phyloP scores from a whole-genome alignment of 2,113 vertebrate species.

The Leucopsar rothschildi region DNA sequence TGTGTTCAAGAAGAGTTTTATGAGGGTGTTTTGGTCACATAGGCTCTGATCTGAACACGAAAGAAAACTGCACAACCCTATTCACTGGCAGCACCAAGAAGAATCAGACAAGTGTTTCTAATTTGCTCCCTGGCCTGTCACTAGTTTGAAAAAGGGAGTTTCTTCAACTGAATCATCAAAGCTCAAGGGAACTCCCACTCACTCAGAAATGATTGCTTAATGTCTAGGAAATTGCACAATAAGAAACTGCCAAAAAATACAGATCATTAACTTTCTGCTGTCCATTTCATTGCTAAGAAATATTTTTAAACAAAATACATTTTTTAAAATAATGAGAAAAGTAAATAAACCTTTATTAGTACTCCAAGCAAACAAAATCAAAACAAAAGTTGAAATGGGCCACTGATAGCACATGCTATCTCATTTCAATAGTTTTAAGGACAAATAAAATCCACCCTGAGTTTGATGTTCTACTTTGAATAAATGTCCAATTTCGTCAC shows the following conservation, averaged over 20 bases:
- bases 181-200: not conserved
- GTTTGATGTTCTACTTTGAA: not conserved
- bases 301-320: not conserved
- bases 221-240: not conserved
- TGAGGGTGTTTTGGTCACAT: not conserved
- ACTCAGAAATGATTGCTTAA: not conserved
- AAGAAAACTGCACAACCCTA: not conserved
- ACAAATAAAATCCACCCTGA: not conserved
- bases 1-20: not conserved
- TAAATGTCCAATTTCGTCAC: not conserved
- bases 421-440: not conserved
- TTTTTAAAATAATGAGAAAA: not conserved
- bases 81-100: not conserved
- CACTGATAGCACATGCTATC: not conserved
- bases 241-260: not conserved
- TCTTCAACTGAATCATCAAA: slow-evolving; percentile 3
- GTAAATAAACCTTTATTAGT: not conserved
- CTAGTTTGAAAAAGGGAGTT: not conserved
- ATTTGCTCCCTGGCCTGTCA: not conserved
- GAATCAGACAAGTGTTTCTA: not conserved
- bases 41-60: not conserved
- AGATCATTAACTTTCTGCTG: not conserved
- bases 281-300: not conserved
- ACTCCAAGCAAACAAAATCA: not conserved
- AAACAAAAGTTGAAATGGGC: not conserved